A percentile compares a stretch with the other conserved stretches of the same genome.
phyloP scores from a whole-genome alignment of 2,797 vertebrate genomes.

The Myotis vivesi region DNA sequence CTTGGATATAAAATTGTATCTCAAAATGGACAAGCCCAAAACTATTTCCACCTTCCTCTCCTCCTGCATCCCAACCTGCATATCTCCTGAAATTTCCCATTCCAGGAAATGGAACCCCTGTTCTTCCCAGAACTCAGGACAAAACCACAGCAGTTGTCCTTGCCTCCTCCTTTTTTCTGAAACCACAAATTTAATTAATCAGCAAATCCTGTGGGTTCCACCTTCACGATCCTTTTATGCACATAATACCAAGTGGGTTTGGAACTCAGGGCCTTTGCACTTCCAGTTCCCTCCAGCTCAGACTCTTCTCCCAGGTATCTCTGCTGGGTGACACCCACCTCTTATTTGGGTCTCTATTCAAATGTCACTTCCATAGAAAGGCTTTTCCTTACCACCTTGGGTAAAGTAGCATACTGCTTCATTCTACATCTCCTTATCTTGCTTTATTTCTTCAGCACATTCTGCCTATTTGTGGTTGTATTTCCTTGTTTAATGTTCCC shows the following conservation, averaged over 20 bases:
- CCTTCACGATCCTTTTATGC: not conserved
- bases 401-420: not conserved
- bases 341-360: not conserved
- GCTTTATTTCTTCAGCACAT: not conserved
- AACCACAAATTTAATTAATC: not conserved
- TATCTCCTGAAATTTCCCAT: not conserved
- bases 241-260: too few species aligned
- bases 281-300: too few species aligned
- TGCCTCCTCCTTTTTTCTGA: not conserved
- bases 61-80: accelerated
- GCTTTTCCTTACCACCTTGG: not conserved
- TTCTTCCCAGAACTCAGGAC: not conserved
- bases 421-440: not conserved
- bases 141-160: not conserved
- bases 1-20: not conserved
- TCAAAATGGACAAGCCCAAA: not conserved
- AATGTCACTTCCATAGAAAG: not conserved
- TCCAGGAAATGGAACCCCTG: not conserved
- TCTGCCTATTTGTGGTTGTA: not conserved
- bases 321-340: not conserved
- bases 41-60: too few species aligned
- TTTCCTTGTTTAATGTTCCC: not conserved
- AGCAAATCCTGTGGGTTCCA: too few species aligned
- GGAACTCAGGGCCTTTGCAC: not conserved
- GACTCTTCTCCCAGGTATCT: not conserved